Evolutionary conservation across 1,140 invertebrate species (phyloP).

Genomic region (Tetramorium simillimum): DNA sequence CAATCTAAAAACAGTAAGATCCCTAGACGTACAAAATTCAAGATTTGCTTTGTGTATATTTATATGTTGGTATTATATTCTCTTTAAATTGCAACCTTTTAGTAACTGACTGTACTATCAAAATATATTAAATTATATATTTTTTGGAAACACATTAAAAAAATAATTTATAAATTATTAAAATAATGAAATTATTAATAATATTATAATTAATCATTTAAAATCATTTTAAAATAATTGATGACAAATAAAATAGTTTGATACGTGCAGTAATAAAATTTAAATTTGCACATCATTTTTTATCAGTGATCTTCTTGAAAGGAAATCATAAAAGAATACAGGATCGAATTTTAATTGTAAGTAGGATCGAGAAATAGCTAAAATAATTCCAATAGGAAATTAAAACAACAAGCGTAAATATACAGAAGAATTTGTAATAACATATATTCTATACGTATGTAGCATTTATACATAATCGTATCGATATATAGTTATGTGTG

Average conservation of each 20-base stretch:
- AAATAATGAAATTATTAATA: not conserved
- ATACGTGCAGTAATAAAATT: not conserved
- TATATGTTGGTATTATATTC: no score
- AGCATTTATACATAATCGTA: slow-evolving; percentile 82
- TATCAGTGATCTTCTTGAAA: not conserved
- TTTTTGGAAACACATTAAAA: not conserved
- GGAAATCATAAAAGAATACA: not conserved
- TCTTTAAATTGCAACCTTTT: no score
- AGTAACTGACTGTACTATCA: no score
- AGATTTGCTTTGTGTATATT: no score
- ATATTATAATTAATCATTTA: not conserved
- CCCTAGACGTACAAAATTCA: no score
- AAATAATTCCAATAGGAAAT: slow-evolving; percentile 14
- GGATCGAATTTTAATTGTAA: not conserved
- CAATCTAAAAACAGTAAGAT: no score
- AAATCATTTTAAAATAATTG: not conserved
- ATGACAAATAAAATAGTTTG: not conserved
- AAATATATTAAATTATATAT: not conserved
- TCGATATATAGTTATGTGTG: slow-evolving; percentile 73
- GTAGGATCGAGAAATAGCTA: not conserved
- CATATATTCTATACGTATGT: slow-evolving; percentile 81
- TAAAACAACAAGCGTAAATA: slow-evolving; percentile 31
- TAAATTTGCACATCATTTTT: not conserved
- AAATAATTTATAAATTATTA: not conserved
- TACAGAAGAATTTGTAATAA: slow-evolving; percentile 79